phyloP scores from a whole-genome alignment of 1,140 invertebrate species.

The Lordiphosa mommai region DNA sequence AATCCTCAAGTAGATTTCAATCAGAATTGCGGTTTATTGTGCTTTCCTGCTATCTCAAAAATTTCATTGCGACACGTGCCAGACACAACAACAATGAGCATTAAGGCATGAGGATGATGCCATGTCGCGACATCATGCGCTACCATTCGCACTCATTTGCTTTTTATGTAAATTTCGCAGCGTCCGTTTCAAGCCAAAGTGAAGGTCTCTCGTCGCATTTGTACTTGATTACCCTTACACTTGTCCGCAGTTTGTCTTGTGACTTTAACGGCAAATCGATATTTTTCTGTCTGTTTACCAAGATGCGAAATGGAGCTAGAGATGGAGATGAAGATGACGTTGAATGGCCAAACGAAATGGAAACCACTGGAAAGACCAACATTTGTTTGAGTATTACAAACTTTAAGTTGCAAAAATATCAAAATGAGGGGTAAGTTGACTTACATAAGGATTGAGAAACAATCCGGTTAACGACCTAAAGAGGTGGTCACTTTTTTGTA shows the following conservation, averaged over 20 bases:
- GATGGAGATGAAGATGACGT: too few species aligned
- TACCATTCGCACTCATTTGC: conserved; percentile 1
- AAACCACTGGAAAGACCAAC: too few species aligned
- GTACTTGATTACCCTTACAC: conserved; percentile 49
- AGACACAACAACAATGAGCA: conserved; percentile 39
- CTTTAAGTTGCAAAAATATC: too few species aligned
- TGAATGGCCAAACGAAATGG: too few species aligned
- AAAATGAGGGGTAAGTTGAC: too few species aligned
- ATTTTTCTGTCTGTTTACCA: conserved; percentile 21
- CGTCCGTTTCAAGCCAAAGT: too few species aligned
- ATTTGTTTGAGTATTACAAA: too few species aligned
- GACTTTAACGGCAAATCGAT: conserved; percentile 64
- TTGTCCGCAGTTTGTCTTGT: conserved; percentile 14
- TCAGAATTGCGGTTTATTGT: conserved; percentile 46
- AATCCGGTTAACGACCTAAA: too few species aligned
- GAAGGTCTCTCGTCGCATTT: conserved; percentile 33
- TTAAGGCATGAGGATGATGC: conserved; percentile 36
- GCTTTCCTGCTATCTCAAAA: conserved; percentile 43
- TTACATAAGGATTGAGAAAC: too few species aligned
- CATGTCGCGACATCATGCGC: conserved; percentile 6
- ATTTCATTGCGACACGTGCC: conserved; percentile 58
- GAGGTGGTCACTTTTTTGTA: too few species aligned
- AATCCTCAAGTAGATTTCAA: conserved; percentile 41
- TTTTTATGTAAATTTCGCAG: conserved; percentile 29
- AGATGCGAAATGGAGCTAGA: too few species aligned